Percentiles rank a stretch among this genome's conserved stretches.
These are phyloP conservation scores for Clarias platycephalus DNA, from an alignment of 2,797 vertebrate species.

Conservation along the genomic window DNA sequence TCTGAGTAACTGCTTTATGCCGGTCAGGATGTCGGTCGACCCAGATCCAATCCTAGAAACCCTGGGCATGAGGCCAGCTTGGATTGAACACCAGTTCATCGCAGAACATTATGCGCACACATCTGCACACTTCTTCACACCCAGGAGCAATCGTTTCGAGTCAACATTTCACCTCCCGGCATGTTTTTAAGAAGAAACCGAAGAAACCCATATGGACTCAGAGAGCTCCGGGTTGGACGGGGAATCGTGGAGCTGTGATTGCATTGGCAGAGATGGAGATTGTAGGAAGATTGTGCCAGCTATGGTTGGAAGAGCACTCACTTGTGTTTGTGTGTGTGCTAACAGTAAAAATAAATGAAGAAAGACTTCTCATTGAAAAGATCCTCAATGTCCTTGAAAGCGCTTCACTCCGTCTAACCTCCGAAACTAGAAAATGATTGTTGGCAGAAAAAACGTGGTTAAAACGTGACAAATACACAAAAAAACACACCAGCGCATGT, in stretches of 20 bases:
- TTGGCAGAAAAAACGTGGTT: not conserved
- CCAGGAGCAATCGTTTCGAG: not conserved
- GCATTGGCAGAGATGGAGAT: not conserved
- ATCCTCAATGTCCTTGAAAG: not conserved
- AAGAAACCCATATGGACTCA: not conserved
- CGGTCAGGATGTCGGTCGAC: not conserved
- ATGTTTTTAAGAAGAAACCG: not conserved
- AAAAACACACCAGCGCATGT: not conserved
- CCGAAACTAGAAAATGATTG: not conserved
- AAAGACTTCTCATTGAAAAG: not conserved
- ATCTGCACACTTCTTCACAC: constrained; percentile 1
- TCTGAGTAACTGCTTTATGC: not conserved
- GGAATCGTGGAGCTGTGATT: not conserved
- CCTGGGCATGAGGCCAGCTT: constrained; percentile 10
- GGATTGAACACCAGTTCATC: not conserved
- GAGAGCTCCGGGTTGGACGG: not conserved
- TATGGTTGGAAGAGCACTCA: not conserved
- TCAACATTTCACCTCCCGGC: not conserved
- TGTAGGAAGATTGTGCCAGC: constrained; percentile 9
- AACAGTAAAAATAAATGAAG: constrained; percentile 16
- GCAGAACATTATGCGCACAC: constrained; percentile 2
- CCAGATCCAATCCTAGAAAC: constrained; percentile 11
- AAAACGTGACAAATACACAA: not conserved
- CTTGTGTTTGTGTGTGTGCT: constrained; percentile 9
- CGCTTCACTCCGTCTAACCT: not conserved